Evolutionary conservation across 2,888 invertebrate species (phyloP).

Genomic region (Nycteola revayana): DNA sequence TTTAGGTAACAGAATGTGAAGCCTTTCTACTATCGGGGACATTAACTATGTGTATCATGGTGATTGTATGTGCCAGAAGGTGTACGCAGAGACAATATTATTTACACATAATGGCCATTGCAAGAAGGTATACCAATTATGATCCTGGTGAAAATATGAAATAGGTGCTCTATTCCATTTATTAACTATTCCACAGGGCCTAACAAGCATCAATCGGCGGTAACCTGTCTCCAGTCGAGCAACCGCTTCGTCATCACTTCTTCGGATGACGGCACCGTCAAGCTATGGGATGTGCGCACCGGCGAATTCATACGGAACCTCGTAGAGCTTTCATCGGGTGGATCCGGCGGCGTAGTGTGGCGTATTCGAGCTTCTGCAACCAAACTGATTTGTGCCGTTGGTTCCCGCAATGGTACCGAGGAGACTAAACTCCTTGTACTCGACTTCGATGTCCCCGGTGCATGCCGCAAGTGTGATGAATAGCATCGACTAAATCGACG

Average conservation of each 20-base stretch:
- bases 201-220: conserved; percentile 98
- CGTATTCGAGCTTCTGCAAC: conserved; percentile 96
- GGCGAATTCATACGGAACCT: conserved; percentile 98
- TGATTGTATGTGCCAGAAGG: too few relatives aligned
- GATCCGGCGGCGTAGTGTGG: conserved; percentile 99
- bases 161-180: too few relatives aligned
- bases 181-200: conserved; percentile 83
- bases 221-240: conserved; percentile 98
- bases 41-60: too few relatives aligned
- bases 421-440: conserved; percentile 98
- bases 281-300: conserved; percentile 98
- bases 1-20: too few relatives aligned
- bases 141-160: too few relatives aligned
- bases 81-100: too few relatives aligned
- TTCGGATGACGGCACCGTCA: conserved; percentile 99
- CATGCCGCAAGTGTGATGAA: conserved; percentile 82
- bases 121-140: too few relatives aligned
- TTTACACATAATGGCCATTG: too few relatives aligned
- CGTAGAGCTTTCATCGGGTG: conserved; percentile 95
- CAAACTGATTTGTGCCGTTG: conserved; percentile 98
- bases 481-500: conserved; percentile 77
- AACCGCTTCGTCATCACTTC: conserved; percentile 99
- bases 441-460: conserved; percentile 95
- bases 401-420: conserved; percentile 98
- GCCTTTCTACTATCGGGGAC: too few relatives aligned